These are phyloP conservation scores for Panagrolaimus sp. DNA, from an alignment of 1,140 invertebrate genomes.

Conservation along the genomic window DNA sequence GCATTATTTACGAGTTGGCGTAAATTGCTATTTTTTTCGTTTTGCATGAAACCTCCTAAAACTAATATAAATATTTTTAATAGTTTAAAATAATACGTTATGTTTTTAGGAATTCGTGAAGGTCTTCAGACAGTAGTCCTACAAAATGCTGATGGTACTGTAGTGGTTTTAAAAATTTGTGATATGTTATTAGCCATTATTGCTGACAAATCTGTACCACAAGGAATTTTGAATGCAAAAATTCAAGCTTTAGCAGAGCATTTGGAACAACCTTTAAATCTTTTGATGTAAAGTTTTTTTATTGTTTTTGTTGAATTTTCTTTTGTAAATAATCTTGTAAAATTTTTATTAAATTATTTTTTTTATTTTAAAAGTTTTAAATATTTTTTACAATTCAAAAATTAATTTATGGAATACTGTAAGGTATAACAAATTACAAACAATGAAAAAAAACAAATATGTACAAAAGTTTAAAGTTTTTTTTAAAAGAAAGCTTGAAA, in stretches of 20 bases:
- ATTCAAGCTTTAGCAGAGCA: not conserved
- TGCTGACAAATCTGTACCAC: not conserved
- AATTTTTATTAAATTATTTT: too few relatives aligned
- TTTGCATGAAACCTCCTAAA: too few relatives aligned
- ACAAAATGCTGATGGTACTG: slow-evolving; percentile 8
- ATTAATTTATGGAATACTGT: too few relatives aligned
- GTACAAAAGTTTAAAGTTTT: too few relatives aligned
- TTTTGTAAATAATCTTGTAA: not conserved
- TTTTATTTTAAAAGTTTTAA: too few relatives aligned
- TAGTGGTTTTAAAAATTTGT: not conserved
- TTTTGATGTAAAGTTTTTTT: slow-evolving; percentile 10
- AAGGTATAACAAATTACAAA: too few relatives aligned
- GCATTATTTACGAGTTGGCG: too few relatives aligned
- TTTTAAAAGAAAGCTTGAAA: too few relatives aligned
- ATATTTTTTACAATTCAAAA: too few relatives aligned
- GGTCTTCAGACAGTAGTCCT: slow-evolving; percentile 1
- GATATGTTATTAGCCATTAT: slow-evolving; percentile 7
- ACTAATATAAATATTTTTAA: too few relatives aligned
- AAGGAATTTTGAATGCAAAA: not conserved
- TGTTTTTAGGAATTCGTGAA: not conserved
- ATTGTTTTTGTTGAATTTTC: slow-evolving; percentile 7
- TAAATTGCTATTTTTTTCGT: too few relatives aligned
- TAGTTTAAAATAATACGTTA: not conserved
- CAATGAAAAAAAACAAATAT: too few relatives aligned
- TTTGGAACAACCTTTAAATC: not conserved